Evolutionary conservation across 2,888 invertebrate species (phyloP), one percentile per base, ranked within the genome.

Genomic region (Fissipunctia ypsillon): DNA sequence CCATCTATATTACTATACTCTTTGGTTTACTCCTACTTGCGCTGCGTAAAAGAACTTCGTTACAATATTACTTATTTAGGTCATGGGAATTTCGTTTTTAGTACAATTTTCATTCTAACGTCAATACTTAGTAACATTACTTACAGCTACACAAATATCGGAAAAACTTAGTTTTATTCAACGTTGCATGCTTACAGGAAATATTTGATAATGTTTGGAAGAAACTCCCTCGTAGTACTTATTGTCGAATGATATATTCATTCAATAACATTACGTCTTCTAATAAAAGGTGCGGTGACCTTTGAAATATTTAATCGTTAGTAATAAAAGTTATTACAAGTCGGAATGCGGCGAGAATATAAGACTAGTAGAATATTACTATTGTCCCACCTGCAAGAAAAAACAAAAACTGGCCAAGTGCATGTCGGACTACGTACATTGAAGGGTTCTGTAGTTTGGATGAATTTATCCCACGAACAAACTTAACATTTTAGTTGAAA

Each of bases 131-230:
- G n/a, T 54, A 45, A n/a, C 31, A 73, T 73, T 10, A 60, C 41
- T 48, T 41, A 57, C 31, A 67, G 56, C 4, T 64, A n/a, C 35
- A 78, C 61, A 78, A 73, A 81, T 48, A 79, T 59, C n/a, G n/a
- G 16, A 38, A 72, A 69, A 73, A 80, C 10, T 65, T 28, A 56
- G 22, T 73, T 35, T 56, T 68, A 52, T 64, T 54, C 16, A 57
- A 25, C 19, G n/a, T 80, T 66, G 80, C 80, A 83, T 80, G 80
- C 25, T 73, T n/a, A 66, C 52, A 61, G 73, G 83, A 72, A 52
- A 80, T 80, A 73, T 71, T 72, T 28, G 31, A 61, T 22, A 73
- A 61, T 31, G 56, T 69, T 65, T 48, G 35, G 19, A 22, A 54
- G 50, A 31, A 56, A 66, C 43, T 50, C 61, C 22, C 35, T 38